phyloP scores from a whole-genome alignment of 2,797 vertebrate species.

The Macropus fuliginosus region DNA sequence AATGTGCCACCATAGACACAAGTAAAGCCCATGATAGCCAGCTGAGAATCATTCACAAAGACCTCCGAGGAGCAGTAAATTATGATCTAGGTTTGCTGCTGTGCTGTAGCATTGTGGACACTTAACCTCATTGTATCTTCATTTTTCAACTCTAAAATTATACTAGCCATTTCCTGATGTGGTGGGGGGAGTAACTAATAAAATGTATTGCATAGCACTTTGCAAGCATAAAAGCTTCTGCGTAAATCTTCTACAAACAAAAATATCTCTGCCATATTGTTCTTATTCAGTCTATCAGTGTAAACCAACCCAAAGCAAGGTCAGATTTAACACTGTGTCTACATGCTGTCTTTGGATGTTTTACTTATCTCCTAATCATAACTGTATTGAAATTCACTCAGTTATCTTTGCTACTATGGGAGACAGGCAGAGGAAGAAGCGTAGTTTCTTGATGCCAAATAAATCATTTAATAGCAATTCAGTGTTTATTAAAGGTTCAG shows the following conservation, averaged over 20 bases:
- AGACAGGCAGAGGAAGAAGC: background rate
- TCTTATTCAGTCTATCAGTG: background rate
- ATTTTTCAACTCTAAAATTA: slow-evolving; percentile 23
- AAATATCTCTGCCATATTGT: background rate
- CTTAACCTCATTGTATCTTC: background rate
- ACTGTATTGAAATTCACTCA: background rate
- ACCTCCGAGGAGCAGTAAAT: background rate
- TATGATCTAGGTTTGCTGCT: background rate
- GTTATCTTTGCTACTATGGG: background rate
- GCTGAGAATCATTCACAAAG: background rate
- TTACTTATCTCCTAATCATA: background rate
- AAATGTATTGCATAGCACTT: background rate
- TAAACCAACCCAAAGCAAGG: background rate
- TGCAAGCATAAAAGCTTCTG: background rate
- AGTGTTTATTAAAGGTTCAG: background rate
- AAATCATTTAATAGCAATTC: background rate
- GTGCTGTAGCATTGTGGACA: background rate
- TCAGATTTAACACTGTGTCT: background rate
- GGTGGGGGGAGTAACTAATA: slow-evolving; percentile 1
- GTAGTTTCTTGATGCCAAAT: background rate
- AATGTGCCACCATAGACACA: background rate
- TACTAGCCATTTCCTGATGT: background rate
- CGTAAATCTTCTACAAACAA: background rate
- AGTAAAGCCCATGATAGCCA: background rate
- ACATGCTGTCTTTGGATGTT: background rate